Evolutionary conservation across 2,113 vertebrate species (phyloP).

Genomic region (Leiothrix lutea): DNA sequence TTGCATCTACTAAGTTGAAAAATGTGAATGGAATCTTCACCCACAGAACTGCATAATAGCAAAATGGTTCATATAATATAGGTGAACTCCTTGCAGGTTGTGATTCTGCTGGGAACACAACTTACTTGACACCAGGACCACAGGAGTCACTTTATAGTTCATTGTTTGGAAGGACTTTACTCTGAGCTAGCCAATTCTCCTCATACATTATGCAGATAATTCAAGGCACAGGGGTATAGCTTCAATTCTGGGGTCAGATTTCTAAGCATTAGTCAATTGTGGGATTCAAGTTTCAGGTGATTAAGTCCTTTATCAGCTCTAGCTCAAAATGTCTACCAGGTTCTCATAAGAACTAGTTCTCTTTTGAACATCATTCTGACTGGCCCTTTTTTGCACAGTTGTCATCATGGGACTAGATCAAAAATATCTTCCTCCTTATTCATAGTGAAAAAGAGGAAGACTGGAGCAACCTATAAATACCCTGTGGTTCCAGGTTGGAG

Average conservation of each 20-base stretch:
- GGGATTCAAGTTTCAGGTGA: background rate
- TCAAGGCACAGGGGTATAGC: background rate
- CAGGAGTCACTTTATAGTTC: background rate
- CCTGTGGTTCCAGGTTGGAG: background rate
- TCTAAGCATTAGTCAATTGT: background rate
- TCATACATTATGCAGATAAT: background rate
- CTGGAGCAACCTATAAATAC: background rate
- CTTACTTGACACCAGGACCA: background rate
- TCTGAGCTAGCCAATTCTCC: background rate
- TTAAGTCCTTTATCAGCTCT: background rate
- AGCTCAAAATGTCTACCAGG: background rate
- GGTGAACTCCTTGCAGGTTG: background rate
- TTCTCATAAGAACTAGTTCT: background rate
- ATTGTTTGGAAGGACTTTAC: background rate
- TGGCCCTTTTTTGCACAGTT: background rate
- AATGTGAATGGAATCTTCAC: background rate
- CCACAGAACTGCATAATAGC: background rate
- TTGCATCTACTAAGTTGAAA: background rate
- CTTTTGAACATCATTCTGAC: background rate
- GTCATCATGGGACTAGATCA: background rate
- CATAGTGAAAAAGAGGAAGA: background rate
- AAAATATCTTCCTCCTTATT: background rate
- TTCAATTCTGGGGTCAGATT: background rate
- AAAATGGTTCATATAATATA: background rate
- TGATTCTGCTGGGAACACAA: background rate